phyloP scores from a whole-genome alignment of 2,113 vertebrate species.

The Spermophilus dauricus region DNA sequence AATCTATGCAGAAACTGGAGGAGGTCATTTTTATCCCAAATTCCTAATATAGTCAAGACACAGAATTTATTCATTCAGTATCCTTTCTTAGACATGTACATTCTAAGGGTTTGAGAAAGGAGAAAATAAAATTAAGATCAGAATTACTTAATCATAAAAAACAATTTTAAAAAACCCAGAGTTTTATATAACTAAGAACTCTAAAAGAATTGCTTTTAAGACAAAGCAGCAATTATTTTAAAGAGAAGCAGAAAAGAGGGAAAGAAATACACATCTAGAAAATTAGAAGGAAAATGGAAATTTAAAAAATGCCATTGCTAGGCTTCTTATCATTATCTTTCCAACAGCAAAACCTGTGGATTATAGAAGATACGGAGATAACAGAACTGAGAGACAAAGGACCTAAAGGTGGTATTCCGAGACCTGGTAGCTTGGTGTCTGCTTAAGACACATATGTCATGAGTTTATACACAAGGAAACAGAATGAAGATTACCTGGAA shows the following conservation, averaged over 20 bases:
- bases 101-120: background rate
- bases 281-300: conserved; percentile 22
- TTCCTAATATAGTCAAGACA: background rate
- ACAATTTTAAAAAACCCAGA: conserved; percentile 1
- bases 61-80: background rate
- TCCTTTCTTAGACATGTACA: background rate
- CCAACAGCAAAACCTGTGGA: background rate
- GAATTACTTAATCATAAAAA: conserved; percentile 12
- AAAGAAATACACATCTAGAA: conserved; percentile 17
- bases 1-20: background rate
- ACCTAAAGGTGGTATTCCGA: background rate
- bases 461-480: conserved; percentile 24
- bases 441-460: background rate
- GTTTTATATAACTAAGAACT: conserved; percentile 10
- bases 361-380: background rate
- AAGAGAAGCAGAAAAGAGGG: conserved; percentile 28
- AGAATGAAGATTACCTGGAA: conserved; percentile 91
- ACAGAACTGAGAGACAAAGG: background rate
- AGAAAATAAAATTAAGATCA: conserved; percentile 13
- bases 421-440: background rate
- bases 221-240: conserved; percentile 23
- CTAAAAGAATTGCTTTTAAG: conserved; percentile 25
- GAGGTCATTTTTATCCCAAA: conserved; percentile 39
- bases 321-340: background rate
- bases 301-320: background rate